Base-by-base conservation (phyloP, 2,113 vertebrate genomes). In the Ictalurus punctatus region DNA sequence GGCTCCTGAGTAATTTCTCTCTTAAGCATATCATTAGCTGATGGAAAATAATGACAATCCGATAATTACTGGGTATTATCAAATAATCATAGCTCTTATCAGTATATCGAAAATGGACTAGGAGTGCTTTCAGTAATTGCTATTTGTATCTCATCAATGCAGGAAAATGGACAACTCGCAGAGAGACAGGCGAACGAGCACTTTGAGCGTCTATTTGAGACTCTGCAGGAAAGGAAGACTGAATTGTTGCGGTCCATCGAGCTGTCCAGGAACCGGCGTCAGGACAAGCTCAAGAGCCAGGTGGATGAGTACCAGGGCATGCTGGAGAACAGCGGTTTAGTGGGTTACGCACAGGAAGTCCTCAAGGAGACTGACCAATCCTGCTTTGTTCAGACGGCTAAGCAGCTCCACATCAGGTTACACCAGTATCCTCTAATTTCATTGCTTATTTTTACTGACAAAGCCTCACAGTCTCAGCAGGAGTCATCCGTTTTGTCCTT, bases 341-440 rank as follows among this genome's bases (percentile, higher is more conserved):
- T 99, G 83, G 98, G 98, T 80, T 99, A 99, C 3, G 98, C 98
- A 25, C 98, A 99, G 91, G 98, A 99, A 93, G 98, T 99, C 40
- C 96, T 99, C 87, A 99, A 99, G 89, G 98, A 99, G 95, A 98
- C 97, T 0, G 98, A 99, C 83, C 98, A 98, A 52, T 99, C 98
- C 67, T 99, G 98, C 93, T 99, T 99, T 48, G 98, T 99, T 37
- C 98, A 99, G 96, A 99, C 97, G 1, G 98, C 98, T 25, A 99
- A 99, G 90, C 98, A 98, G 67, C 97, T 99, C 40, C 97, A 99
- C 85, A 89, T 94, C 92, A 98, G 98, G 98, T 99, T 96, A 21
- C 83, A 95, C 95, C 95, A 34, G n/a, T 83, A 3, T 67, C 10
- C 21, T 0, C 27, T 25, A 34, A 54, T n/a, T 5, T 58, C 17